Evolutionary conservation across 2,888 invertebrate genomes (phyloP).

Genomic region (Platycheirus rosarum): DNA sequence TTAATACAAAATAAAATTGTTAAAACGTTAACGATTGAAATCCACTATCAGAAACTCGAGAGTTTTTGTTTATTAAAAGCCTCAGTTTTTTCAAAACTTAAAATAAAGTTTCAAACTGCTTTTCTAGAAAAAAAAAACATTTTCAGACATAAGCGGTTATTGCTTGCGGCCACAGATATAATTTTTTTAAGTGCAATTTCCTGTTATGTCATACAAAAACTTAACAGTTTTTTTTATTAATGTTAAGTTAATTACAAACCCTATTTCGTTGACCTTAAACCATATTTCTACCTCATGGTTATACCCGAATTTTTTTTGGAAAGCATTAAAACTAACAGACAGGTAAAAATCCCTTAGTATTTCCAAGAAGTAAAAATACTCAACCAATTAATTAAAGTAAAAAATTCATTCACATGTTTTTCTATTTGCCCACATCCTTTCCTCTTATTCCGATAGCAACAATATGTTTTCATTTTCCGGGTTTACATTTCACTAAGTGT

Average conservation of each 20-base stretch:
- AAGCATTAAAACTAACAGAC: too few relatives aligned
- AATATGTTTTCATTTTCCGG: background rate
- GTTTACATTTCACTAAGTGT: background rate
- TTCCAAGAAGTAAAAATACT: too few relatives aligned
- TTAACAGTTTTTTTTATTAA: background rate
- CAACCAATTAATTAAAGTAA: too few relatives aligned
- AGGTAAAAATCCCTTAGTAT: too few relatives aligned
- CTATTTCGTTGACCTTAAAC: background rate
- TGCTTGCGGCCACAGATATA: background rate
- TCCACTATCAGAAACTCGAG: conserved; percentile 3
- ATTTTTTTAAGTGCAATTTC: background rate
- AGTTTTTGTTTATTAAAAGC: conserved; percentile 10
- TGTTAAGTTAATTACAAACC: background rate
- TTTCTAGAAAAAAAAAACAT: conserved; percentile 12
- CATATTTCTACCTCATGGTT: too few relatives aligned
- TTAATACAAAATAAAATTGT: background rate
- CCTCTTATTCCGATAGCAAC: background rate
- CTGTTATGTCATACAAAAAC: too few relatives aligned
- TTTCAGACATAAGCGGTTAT: conserved; percentile 2
- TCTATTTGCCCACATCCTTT: background rate
- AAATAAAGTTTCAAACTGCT: conserved; percentile 13
- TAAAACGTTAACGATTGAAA: background rate
- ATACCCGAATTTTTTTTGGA: too few relatives aligned
- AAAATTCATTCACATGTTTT: too few relatives aligned
- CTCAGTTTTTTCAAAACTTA: conserved; percentile 16